Base-by-base conservation (phyloP, 2,888 invertebrate species). In the Machimus rusticus region DNA sequence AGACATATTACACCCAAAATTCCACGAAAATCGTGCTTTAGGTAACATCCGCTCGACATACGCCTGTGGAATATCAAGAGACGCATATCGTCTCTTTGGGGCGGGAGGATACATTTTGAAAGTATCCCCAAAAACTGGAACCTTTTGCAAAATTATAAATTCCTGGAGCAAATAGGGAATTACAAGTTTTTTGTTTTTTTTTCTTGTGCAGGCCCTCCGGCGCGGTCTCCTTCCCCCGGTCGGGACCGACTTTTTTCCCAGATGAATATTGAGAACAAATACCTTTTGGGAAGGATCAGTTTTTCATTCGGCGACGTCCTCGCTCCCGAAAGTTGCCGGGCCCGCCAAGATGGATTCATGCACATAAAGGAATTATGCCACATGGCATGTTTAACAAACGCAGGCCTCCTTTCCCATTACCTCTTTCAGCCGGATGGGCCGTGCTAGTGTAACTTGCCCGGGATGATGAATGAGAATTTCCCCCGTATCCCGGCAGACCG, bases 121-220 rank as follows among this genome's bases (percentile, higher is more conserved):
- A 43, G 46, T 43, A 85, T 74, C 74, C 85, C 43, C 19, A 34
- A 74, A 85, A 85, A 79, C 37, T 19, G 14, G 74, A 85, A 23
- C 85, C 74, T 74, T 74, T 46, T 43, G 43, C 19, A 74, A 57
- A 85, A 85, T 85, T 85, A 85, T 85, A 85, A 85, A 85, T 85
- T 85, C 85, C 85, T 74, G 43, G n/a, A 85, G 85, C 85, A 85
- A 85, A 85, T 85, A 43, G 43, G 85, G 85, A 85, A 85, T 85
- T 85, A 85, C 85, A 85, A 85, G 74, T 85, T 85, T 85, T 85
- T 85, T 5, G 23, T 66, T 66, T 85, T 39, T 85, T 85, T 74
- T 31, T 28, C 28, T 66, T 66, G 28, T 66, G 66, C 43, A 74
- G 74, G n/a, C 85, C 74, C 43, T 16, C 43, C 14, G 46, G 34